Evolutionary conservation across 2,113 vertebrate genomes (phyloP), one percentile per base, ranked within the genome.

Genomic region (Peromyscus maniculatus): DNA sequence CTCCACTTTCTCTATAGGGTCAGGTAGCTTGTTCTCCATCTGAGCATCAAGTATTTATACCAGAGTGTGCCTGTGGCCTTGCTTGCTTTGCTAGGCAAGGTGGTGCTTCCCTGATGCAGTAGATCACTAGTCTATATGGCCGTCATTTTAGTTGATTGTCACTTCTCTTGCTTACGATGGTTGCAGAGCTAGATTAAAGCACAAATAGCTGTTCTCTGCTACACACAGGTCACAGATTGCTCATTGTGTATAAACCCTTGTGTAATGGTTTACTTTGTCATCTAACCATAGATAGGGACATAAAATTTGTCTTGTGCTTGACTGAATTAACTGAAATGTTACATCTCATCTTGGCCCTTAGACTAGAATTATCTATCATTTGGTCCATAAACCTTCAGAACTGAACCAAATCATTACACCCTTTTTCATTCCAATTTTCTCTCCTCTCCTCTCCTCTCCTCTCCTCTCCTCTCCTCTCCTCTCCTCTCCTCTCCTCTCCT

Each of bases 401-500:
- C 7, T 88, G 13, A 36, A 71, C 21, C 13, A n/a, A 88, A 88
- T 72, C 13, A 88, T 72, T 72, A n/a, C 1, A 88, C 33, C 4
- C 12, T 3, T 64, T 64, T 13, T 10, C 15, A 22, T 59, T 83
- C 36, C 7, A 43, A 12, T n/a, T n/a, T 24, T 4, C 4, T 15
- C 26, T 26, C 21, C 4, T 9, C 0, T 31, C 33, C 11, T 7
- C 2, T 59, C 36, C 16, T 15, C 5, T 19, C 17, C 52, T 11
- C 10, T 12, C 33, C 33, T 6, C 19, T 12, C 33, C 33, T 21
- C 8, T 5, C 52, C 13, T 55, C 49, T 7, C 33, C 9, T 13
- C 17, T 17, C 19, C 4, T 22, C 16, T 6, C 9, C 5, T 24
- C 33, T 6, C 16, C 17, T 6, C 4, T 7, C 17, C 33, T 1